These are phyloP conservation scores for Pyrgus malvae DNA, from an alignment of 2,888 invertebrate species.

Conservation along the genomic window DNA sequence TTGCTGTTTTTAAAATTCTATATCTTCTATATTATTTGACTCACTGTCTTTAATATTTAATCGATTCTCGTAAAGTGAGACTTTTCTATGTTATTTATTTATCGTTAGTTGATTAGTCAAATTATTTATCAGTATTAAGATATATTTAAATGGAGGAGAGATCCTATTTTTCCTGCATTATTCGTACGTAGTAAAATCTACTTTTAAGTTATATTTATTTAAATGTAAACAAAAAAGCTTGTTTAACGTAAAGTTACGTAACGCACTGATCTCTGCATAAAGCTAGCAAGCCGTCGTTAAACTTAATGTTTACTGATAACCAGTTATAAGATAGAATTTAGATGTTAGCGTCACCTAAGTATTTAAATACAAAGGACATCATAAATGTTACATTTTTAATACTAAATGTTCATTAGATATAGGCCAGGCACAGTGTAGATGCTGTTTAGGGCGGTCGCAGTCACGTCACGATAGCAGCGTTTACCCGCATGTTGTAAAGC, in stretches of 20 bases:
- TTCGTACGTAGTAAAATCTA: not conserved
- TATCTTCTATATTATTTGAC: slow-evolving; percentile 14
- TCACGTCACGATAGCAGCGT: not conserved
- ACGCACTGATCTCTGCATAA: slow-evolving; percentile 20
- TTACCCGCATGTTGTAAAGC: not conserved
- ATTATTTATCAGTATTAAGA: slow-evolving; percentile 17
- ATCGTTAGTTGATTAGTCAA: slow-evolving; percentile 9
- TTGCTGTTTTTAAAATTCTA: slow-evolving; percentile 19
- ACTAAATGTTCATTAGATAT: slow-evolving; percentile 5
- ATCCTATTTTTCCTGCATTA: not conserved
- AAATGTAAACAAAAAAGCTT: slow-evolving; percentile 5
- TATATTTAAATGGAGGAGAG: not conserved
- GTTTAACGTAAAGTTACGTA: not conserved
- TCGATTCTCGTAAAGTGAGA: slow-evolving; percentile 26
- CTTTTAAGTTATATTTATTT: slow-evolving; percentile 15
- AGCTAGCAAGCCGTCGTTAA: slow-evolving; percentile 22
- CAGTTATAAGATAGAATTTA: slow-evolving; percentile 5
- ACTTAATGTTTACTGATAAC: slow-evolving; percentile 13
- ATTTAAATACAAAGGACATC: not conserved
- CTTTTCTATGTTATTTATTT: slow-evolving; percentile 11
- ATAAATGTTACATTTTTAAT: too few relatives aligned
- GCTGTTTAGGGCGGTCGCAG: slow-evolving; percentile 1
- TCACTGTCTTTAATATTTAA: slow-evolving; percentile 37
- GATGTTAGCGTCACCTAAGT: slow-evolving; percentile 2
- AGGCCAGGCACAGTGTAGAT: slow-evolving; percentile 10